A percentile compares a stretch with the other conserved stretches of the same genome.
phyloP scores from a whole-genome alignment of 2,888 invertebrate genomes.

The Carterocephalus palaemon region DNA sequence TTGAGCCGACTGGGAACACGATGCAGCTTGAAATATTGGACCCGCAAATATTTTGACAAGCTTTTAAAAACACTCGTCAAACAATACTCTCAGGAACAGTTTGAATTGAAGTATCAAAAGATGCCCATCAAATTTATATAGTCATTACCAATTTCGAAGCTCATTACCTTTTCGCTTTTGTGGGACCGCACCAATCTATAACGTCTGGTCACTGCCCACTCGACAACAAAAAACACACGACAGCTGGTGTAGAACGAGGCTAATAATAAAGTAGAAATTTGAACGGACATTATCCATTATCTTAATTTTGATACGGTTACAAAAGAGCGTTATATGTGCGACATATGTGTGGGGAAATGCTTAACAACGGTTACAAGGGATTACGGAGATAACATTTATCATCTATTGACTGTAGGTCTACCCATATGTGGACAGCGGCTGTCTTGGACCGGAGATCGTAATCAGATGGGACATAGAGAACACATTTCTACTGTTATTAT shows the following conservation, averaged over 20 bases:
- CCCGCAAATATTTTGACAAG: conserved; percentile 12
- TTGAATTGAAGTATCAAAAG: conserved; percentile 54
- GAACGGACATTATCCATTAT: conserved; percentile 72
- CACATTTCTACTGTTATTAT: neutral
- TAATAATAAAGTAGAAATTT: conserved; percentile 69
- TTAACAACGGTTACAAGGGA: conserved; percentile 43
- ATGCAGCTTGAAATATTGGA: conserved; percentile 23
- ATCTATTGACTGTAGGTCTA: conserved; percentile 6
- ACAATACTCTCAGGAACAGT: conserved; percentile 43
- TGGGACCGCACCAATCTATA: conserved; percentile 62
- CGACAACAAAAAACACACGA: conserved; percentile 56
- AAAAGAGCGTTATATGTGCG: conserved; percentile 70
- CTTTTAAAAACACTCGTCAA: conserved; percentile 10
- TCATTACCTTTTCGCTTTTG: conserved; percentile 66
- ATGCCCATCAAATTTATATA: conserved; percentile 56
- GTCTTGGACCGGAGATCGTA: conserved; percentile 3
- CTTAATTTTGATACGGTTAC: conserved; percentile 76
- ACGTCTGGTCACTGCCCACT: conserved; percentile 62
- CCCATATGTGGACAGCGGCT: conserved; percentile 8
- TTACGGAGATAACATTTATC: conserved; percentile 36
- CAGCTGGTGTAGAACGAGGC: conserved; percentile 61
- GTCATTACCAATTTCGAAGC: conserved; percentile 70
- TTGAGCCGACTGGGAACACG: conserved; percentile 34
- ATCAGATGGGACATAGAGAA: neutral
- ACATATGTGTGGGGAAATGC: conserved; percentile 59